Evolutionary conservation across 2,797 vertebrate genomes (phyloP).

Genomic region (Chanos chanos): DNA sequence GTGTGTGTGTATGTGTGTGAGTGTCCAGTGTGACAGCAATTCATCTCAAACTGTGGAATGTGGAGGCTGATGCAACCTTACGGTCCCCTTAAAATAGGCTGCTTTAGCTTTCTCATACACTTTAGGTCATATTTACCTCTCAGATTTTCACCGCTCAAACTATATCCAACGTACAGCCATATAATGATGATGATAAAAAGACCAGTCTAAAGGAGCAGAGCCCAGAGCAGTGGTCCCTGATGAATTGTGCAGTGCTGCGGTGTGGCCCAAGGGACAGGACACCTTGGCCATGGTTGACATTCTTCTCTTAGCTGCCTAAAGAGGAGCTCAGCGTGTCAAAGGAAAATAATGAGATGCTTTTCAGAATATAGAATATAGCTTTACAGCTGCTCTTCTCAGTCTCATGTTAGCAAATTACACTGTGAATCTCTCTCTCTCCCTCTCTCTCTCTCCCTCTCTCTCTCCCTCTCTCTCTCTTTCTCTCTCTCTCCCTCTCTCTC

Average conservation of each 20-base stretch:
- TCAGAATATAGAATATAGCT: not conserved
- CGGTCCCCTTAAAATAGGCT: not conserved
- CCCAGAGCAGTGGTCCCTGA: too few species aligned
- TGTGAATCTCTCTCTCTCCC: not conserved
- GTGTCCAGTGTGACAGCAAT: not conserved
- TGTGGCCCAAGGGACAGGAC: constrained; percentile 32
- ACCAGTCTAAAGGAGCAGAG: not conserved
- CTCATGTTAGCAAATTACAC: not conserved
- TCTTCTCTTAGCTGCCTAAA: not conserved
- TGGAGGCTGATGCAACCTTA: constrained; percentile 17
- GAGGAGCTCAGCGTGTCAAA: not conserved
- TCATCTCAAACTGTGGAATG: not conserved
- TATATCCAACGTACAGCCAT: constrained; percentile 27
- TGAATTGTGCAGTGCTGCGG: too few species aligned
- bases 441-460: not conserved
- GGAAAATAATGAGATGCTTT: constrained; percentile 22
- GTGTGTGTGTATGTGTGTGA: constrained; percentile 23
- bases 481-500: not conserved
- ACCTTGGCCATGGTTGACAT: constrained; percentile 26
- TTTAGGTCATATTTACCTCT: too few species aligned
- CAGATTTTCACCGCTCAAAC: too few species aligned
- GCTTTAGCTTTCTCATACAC: too few species aligned
- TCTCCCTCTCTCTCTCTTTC: not conserved
- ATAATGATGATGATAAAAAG: constrained; percentile 15
- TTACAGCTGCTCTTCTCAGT: constrained; percentile 19